These are phyloP conservation scores for Melopsittacus undulatus DNA, from an alignment of 2,797 vertebrate species.

Conservation along the genomic window DNA sequence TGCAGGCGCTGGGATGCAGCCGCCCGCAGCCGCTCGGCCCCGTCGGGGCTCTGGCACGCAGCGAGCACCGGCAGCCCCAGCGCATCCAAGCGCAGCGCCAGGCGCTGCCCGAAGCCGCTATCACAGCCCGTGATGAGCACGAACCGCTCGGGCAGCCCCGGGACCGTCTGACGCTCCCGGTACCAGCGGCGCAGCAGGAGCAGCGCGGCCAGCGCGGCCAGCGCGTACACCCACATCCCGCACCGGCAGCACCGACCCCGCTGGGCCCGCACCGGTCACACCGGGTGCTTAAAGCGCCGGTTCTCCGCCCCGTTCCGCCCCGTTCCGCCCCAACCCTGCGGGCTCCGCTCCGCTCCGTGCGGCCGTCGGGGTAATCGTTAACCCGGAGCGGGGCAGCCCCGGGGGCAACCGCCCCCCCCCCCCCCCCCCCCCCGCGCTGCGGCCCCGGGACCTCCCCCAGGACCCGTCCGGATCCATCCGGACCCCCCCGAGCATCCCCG, in stretches of 20 bases:
- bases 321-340: neutral
- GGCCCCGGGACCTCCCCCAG: too few species aligned
- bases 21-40: constrained; percentile 68
- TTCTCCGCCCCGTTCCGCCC: neutral
- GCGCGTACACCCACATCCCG: neutral
- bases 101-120: constrained; percentile 81
- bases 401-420: neutral
- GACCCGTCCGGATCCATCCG: neutral
- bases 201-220: neutral
- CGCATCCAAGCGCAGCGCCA: constrained; percentile 69
- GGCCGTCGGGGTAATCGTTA: neutral
- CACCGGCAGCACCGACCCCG: too few species aligned
- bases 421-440: neutral
- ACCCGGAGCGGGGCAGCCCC: neutral
- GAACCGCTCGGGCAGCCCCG: constrained; percentile 44
- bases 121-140: constrained; percentile 70
- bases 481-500: too few species aligned
- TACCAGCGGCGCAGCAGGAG: constrained; percentile 27
- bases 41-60: constrained; percentile 49
- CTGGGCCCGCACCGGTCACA: neutral
- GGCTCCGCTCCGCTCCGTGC: neutral
- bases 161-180: constrained; percentile 26
- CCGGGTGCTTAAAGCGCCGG: neutral
- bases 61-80: constrained; percentile 77
- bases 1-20: constrained; percentile 50